Evolutionary conservation across 1,140 invertebrate genomes (phyloP), one percentile per base, ranked within the genome.

Genomic region (Trichonephila inaurata): DNA sequence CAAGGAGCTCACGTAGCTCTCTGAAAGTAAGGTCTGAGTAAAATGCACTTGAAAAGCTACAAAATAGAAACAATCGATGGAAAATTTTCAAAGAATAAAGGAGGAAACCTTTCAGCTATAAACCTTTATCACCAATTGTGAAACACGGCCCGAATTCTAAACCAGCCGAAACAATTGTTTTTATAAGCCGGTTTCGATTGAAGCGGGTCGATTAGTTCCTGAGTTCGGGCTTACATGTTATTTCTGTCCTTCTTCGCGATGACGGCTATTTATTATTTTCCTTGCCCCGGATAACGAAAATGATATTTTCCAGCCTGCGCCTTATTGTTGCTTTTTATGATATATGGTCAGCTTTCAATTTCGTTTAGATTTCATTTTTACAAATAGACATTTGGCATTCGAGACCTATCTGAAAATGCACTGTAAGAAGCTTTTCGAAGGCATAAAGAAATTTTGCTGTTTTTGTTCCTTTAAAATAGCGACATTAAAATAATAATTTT

Each of bases 111-210:
- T 87, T 92, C 82, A 92, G 91, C 91, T 92, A 92, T 92, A 92
- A 92, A 92, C 91, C 91, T 92, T 92, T 92, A 92, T 92, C 91
- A 92, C 91, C 91, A 92, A 92, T 92, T 92, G 91, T 92, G 91
- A 92, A 77, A 92, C 91, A 92, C 82, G 91, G 91, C 28, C 66
- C 83, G 91, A 92, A 92, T 92, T 92, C 91, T 72, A 92, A 92
- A 92, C 91, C 91, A 87, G 82, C 62, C 82, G 64, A 72, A 92
- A 92, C 91, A 92, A 92, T 92, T 92, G 91, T 92, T 92, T 92
- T 92, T 92, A 87, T 92, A 92, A 92, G 91, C 64, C 19, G 91
- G 44, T 62, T 87, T 87, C 83, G 81, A 92, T 85, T 92, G 91
- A 77, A 72, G 51, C 51, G 62, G 81, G 82, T 86, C 91, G 91